Conservation (phyloP, 2,113 vertebrate species). For the Tachysurus fulvidraco region DNA sequence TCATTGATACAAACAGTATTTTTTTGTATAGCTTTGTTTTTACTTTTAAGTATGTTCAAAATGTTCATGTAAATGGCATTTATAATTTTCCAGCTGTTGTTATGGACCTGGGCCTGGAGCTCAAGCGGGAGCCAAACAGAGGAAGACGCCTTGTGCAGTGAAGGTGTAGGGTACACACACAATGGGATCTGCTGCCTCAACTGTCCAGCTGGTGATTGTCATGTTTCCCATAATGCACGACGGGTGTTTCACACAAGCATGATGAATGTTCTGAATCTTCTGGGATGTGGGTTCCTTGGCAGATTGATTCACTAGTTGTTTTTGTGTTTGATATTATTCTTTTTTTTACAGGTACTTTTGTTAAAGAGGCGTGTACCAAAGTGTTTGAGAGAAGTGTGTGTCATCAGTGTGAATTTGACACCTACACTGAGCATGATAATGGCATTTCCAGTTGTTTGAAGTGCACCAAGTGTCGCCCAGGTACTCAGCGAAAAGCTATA, state of each 20-base stretch:
- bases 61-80: neutral
- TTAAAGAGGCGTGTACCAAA: conserved; percentile 51
- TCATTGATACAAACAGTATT: too few species aligned
- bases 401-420: conserved; percentile 57
- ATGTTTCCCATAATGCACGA: neutral
- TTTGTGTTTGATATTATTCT: neutral
- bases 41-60: too few species aligned
- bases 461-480: conserved; percentile 66
- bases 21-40: too few species aligned
- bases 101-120: neutral
- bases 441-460: conserved; percentile 54
- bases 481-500: conserved; percentile 51
- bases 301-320: neutral
- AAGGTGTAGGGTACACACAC: conserved; percentile 26
- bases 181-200: conserved; percentile 66
- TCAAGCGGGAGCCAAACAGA: neutral
- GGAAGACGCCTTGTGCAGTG: conserved; percentile 47
- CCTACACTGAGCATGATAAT: conserved; percentile 59
- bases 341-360: conserved; percentile 58
- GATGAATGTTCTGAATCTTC: neutral
- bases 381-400: conserved; percentile 48
- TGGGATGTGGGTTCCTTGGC: neutral
- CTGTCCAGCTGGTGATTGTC: conserved; percentile 68
- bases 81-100: neutral
- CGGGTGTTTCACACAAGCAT: neutral